Percentiles rank a stretch among this genome's conserved stretches.
Evolutionary conservation across 2,113 vertebrate genomes (phyloP).

Genomic region (Anguilla rostrata): DNA sequence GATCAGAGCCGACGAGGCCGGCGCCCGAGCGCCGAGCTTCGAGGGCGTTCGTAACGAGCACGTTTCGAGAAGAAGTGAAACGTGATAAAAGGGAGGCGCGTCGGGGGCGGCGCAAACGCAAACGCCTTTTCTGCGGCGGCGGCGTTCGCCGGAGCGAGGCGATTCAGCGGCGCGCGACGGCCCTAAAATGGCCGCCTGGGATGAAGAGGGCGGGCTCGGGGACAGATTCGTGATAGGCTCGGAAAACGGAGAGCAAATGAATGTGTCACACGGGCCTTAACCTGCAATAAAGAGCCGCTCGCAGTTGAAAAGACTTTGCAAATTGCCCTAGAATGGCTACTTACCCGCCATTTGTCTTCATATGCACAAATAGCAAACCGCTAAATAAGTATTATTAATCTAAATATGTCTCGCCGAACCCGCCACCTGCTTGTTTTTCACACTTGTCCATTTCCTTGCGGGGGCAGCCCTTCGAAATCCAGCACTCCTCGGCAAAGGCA

Average conservation of each 20-base stretch:
- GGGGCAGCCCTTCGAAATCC: neutral
- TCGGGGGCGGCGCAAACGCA: neutral
- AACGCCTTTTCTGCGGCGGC: neutral
- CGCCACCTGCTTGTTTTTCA: neutral
- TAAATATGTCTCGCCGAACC: neutral
- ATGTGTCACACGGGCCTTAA: neutral
- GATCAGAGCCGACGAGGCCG: neutral
- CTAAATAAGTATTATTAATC: slow-evolving; percentile 28
- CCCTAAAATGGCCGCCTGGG: neutral
- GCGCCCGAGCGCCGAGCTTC: neutral
- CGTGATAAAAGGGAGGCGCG: neutral
- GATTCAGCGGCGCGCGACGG: too few species aligned
- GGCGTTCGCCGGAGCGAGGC: neutral
- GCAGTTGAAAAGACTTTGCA: slow-evolving; percentile 8
- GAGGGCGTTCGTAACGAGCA: neutral
- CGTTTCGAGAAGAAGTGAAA: neutral
- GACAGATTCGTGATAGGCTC: neutral
- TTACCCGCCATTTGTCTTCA: slow-evolving; percentile 23
- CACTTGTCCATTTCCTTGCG: neutral
- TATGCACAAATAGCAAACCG: slow-evolving; percentile 18
- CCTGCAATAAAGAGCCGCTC: neutral
- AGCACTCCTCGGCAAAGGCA: neutral
- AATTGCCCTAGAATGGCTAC: slow-evolving; percentile 8
- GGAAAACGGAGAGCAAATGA: neutral
- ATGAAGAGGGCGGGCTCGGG: neutral